Base-by-base conservation (phyloP, 2,797 vertebrate species). In the Lacerta bilineata region DNA sequence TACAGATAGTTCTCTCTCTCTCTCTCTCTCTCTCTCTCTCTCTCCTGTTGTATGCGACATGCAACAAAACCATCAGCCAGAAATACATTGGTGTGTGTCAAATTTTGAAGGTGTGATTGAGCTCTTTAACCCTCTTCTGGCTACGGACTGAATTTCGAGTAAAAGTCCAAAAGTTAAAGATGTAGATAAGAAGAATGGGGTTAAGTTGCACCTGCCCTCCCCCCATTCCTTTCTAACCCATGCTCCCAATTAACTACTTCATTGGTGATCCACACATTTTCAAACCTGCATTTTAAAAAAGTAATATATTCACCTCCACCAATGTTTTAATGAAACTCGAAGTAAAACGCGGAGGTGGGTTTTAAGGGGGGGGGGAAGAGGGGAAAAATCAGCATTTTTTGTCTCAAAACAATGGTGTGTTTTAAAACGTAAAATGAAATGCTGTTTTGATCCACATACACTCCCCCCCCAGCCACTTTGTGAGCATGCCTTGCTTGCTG, bases 391-490 rank as follows among this genome's bases (percentile, higher is more conserved):
- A 93, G 90, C 94, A 96, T 96, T 96, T 95, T 96, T 94, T 95
- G 96, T 94, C 96, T 95, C 96, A 91, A 91, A 71, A 93, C 94
- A 95, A 93, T 94, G 94, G 96, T 97, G 95, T 95, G 95, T 97
- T 96, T 95, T 94, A 95, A 95, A 96, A 96, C 94, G 94, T 93
- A 94, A 96, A 95, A 96, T 93, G 92, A 94, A 95, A 94, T 92
- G 93, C 87, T 84, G 55, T 87, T 94, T 94, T 83, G 86, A 91
- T 77, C 91, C 92, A 90, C 88, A 86, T 43, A 17, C 41, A 7
- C n/a, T 17, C 43, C 23, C 50, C 50, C 50, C 36, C 33, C 33
- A 29, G 89, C 88, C 69, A 91, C 90, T 93, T 69, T 80, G 82
- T 88, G 82, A 91, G 91, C 92, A 91, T 93, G 95, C 91, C 94